These are phyloP conservation scores for Eutrigla gurnardus DNA, from an alignment of 2,797 vertebrate genomes.

Conservation along the genomic window DNA sequence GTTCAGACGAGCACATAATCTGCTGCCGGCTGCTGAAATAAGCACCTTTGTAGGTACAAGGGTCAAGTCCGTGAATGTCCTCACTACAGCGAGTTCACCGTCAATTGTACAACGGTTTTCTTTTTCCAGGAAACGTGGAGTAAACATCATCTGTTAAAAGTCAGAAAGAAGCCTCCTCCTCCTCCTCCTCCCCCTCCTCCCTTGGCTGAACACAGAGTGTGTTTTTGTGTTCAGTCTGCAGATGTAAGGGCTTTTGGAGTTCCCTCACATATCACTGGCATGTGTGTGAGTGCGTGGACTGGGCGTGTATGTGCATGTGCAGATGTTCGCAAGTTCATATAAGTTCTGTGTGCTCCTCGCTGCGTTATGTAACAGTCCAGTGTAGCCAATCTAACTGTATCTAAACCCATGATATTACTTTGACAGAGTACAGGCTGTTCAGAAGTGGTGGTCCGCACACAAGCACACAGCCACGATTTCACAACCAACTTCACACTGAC, in stretches of 20 bases:
- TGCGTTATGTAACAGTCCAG: constrained; percentile 63
- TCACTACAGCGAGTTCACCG: constrained; percentile 2
- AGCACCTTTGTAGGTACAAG: constrained; percentile 44
- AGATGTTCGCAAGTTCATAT: constrained; percentile 18
- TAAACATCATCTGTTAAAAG: constrained; percentile 71
- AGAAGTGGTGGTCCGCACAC: constrained; percentile 12
- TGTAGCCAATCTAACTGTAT: constrained; percentile 48
- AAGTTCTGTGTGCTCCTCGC: constrained; percentile 7
- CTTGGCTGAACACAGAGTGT: constrained; percentile 45
- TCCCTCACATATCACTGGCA: constrained; percentile 47
- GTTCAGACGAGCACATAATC: neutral
- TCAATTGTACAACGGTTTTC: constrained; percentile 25
- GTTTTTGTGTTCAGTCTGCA: constrained; percentile 71
- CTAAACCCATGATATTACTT: constrained; percentile 59
- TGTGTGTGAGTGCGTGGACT: constrained; percentile 11
- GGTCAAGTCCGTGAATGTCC: constrained; percentile 35
- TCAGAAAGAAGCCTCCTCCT: constrained; percentile 61
- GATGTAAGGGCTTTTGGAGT: constrained; percentile 61
- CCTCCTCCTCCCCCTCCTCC: constrained; percentile 66
- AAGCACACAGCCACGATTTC: constrained; percentile 20
- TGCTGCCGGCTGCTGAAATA: constrained; percentile 6
- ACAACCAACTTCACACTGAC: constrained; percentile 26
- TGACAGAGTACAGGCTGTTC: constrained; percentile 53
- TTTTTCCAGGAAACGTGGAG: constrained; percentile 61
- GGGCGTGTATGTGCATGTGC: constrained; percentile 2